These are phyloP conservation scores for Deilephila elpenor DNA, from an alignment of 2,888 invertebrate species.

Conservation along the genomic window DNA sequence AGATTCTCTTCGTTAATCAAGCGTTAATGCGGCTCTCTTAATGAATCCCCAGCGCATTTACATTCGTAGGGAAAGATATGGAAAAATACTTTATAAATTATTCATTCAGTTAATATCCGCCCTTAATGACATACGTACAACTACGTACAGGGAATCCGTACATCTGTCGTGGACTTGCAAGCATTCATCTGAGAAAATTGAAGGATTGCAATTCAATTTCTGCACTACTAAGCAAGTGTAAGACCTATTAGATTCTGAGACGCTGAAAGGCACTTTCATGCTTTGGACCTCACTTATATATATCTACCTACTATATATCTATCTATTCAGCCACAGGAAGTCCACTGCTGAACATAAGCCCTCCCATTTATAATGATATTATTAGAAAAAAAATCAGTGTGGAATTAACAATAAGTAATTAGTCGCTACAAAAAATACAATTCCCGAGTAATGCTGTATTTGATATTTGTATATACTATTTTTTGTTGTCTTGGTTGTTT, in stretches of 20 bases:
- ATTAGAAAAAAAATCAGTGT: too few species aligned
- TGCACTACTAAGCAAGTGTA: neutral
- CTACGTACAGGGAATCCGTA: neutral
- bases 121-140: neutral
- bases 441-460: too few species aligned
- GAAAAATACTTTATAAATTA: slow-evolving; percentile 21
- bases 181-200: slow-evolving; percentile 21
- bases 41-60: slow-evolving; percentile 18
- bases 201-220: slow-evolving; percentile 7
- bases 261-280: too few species aligned
- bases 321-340: too few species aligned
- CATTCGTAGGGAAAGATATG: slow-evolving; percentile 10
- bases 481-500: too few species aligned
- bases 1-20: slow-evolving; percentile 6
- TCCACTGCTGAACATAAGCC: too few species aligned
- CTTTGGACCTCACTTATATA: too few species aligned
- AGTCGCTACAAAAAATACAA: too few species aligned
- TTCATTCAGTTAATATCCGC: slow-evolving; percentile 4
- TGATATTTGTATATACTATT: too few species aligned
- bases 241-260: neutral
- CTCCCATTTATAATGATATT: too few species aligned
- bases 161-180: neutral
- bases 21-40: slow-evolving; percentile 10
- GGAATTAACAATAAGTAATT: too few species aligned
- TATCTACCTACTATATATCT: too few species aligned